Percentiles rank a stretch among this genome's conserved stretches.
phyloP scores from a whole-genome alignment of 2,888 invertebrate species.

The Abrostola tripartita region DNA sequence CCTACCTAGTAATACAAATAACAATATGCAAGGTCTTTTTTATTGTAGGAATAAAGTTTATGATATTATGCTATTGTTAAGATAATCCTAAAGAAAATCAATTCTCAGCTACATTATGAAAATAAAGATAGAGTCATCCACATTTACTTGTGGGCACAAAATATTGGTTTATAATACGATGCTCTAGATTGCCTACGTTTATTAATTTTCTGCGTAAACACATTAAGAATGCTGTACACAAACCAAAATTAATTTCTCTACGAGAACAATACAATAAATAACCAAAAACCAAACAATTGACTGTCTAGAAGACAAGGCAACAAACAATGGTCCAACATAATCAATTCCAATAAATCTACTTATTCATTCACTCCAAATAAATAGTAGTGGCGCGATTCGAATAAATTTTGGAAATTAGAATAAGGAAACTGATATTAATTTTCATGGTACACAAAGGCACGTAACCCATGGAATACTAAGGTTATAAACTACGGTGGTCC shows the following conservation, averaged over 20 bases:
- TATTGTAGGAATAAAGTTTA: no score
- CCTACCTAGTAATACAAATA: not conserved
- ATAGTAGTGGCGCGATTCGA: conserved; percentile 54
- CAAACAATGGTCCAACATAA: conserved; percentile 49
- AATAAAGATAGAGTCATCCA: no score
- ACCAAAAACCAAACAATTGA: conserved; percentile 50
- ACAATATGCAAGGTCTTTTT: not conserved
- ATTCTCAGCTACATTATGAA: no score
- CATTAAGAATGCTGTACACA: conserved; percentile 34
- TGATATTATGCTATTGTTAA: no score
- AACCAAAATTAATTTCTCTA: conserved; percentile 36
- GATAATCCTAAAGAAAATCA: no score
- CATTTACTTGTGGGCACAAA: no score
- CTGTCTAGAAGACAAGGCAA: conserved; percentile 36
- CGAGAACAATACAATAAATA: conserved; percentile 41
- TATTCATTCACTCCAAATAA: conserved; percentile 54
- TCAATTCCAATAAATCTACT: conserved; percentile 53
- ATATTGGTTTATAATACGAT: no score
- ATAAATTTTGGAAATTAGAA: conserved; percentile 67
- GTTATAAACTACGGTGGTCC: conserved; percentile 70
- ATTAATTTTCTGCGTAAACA: conserved; percentile 16
- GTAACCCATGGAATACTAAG: conserved; percentile 67
- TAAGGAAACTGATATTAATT: conserved; percentile 73
- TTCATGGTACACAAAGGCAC: conserved; percentile 70
- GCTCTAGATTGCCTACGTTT: conserved; percentile 1